phyloP scores from a whole-genome alignment of 2,797 vertebrate species.

The Falco concolor region DNA sequence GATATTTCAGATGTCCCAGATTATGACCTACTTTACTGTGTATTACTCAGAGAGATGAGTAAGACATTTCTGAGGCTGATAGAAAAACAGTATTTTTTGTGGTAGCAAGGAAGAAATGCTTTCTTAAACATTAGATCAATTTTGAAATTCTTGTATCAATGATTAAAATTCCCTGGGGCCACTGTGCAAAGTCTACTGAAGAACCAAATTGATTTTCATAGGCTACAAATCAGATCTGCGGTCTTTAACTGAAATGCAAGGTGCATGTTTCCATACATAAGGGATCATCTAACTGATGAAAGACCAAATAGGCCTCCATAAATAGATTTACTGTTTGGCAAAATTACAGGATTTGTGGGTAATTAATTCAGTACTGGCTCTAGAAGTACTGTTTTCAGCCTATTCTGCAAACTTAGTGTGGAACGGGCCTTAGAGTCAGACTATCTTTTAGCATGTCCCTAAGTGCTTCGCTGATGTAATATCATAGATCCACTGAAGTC shows the following conservation, averaged over 20 bases:
- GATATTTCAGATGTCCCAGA: conserved; percentile 33
- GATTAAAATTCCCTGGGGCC: conserved; percentile 15
- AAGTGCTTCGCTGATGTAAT: not conserved
- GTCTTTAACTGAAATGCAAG: not conserved
- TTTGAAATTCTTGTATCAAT: conserved; percentile 3
- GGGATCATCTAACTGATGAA: conserved; percentile 15
- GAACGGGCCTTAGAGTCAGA: not conserved
- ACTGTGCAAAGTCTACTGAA: not conserved
- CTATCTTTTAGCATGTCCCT: not conserved
- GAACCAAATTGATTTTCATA: conserved; percentile 19
- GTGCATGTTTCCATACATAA: not conserved
- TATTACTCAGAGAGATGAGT: not conserved
- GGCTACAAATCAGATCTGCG: conserved; percentile 1
- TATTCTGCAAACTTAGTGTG: not conserved
- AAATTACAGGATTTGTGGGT: conserved; percentile 6
- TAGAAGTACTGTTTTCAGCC: not conserved
- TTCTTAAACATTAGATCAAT: conserved; percentile 35
- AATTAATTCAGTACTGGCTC: not conserved
- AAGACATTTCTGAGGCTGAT: not conserved
- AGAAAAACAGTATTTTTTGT: not conserved
- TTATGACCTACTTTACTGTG: conserved; percentile 34
- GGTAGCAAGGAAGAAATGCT: not conserved
- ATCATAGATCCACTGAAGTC: conserved; percentile 1
- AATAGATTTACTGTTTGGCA: conserved; percentile 29
- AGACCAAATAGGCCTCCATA: not conserved